phyloP scores from a whole-genome alignment of 1,140 invertebrate genomes.

The Aphaenogaster ashmeadi region DNA sequence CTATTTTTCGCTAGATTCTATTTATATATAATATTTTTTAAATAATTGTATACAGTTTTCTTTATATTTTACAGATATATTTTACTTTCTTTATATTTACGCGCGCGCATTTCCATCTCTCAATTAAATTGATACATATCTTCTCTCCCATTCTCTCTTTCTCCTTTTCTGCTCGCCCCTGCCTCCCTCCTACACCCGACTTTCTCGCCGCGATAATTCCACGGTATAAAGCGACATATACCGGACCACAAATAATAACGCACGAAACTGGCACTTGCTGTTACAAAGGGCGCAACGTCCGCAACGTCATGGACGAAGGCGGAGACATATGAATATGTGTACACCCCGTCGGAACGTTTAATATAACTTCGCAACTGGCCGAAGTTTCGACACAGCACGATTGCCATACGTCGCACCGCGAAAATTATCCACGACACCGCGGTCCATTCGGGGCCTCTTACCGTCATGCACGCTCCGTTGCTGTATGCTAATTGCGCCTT shows the following conservation, averaged over 20 bases:
- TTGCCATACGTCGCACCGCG: slow-evolving; percentile 37
- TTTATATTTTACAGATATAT: background rate
- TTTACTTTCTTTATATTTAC: background rate
- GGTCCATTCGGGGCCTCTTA: slow-evolving; percentile 39
- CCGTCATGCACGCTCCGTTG: slow-evolving; percentile 26
- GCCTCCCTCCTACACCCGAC: background rate
- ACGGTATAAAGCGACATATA: slow-evolving; percentile 2
- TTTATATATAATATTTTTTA: background rate
- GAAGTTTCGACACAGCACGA: slow-evolving; percentile 35
- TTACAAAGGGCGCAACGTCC: slow-evolving; percentile 23
- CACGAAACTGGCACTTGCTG: slow-evolving; percentile 27
- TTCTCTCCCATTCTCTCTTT: background rate
- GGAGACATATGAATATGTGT: slow-evolving; percentile 6
- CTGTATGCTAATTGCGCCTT: slow-evolving; percentile 42
- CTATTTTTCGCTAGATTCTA: background rate
- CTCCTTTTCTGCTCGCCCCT: no score
- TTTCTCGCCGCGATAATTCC: slow-evolving; percentile 7
- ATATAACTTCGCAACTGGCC: slow-evolving; percentile 31
- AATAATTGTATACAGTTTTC: background rate
- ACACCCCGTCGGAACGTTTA: slow-evolving; percentile 7
- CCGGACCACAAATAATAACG: slow-evolving; percentile 25
- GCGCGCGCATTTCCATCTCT: background rate
- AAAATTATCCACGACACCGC: slow-evolving; percentile 43
- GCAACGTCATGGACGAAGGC: background rate
- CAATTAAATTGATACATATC: background rate